Evolutionary conservation across 1,140 invertebrate species (phyloP).

Genomic region (Lepidostoma basale): DNA sequence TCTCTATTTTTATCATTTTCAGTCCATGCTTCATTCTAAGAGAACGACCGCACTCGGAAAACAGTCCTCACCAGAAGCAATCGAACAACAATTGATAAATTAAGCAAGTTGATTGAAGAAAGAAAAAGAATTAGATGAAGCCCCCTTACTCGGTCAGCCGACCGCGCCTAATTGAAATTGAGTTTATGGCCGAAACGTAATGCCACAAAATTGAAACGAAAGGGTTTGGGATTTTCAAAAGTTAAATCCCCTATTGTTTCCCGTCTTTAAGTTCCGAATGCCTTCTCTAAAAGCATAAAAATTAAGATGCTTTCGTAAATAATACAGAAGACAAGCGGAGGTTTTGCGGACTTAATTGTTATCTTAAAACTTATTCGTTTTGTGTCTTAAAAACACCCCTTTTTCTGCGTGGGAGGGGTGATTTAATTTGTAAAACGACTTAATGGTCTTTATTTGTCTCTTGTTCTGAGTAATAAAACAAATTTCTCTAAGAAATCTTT

Average conservation of each 20-base stretch:
- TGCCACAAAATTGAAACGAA: constrained; percentile 32
- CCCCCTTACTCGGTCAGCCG: background rate
- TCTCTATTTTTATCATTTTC: too few species aligned
- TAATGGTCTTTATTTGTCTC: background rate
- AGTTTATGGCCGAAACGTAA: constrained; percentile 39
- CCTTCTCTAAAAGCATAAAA: constrained; percentile 28
- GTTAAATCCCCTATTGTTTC: constrained; percentile 44
- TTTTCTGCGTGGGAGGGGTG: background rate
- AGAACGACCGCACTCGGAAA: too few species aligned
- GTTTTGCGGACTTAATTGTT: constrained; percentile 30
- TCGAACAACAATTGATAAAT: constrained; percentile 5
- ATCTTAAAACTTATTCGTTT: constrained; percentile 14
- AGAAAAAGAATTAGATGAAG: background rate
- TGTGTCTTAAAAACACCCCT: constrained; percentile 7
- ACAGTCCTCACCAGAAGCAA: too few species aligned
- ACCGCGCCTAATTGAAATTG: constrained; percentile 43
- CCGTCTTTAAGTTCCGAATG: constrained; percentile 18
- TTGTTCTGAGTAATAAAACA: too few species aligned
- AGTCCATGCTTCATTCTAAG: too few species aligned
- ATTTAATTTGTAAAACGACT: background rate
- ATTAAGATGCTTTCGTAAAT: constrained; percentile 25
- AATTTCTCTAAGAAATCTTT: too few species aligned
- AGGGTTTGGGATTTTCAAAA: constrained; percentile 42
- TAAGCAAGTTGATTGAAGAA: background rate
- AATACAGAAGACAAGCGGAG: constrained; percentile 7